Conservation (phyloP, 2,113 vertebrate genomes). For the Gallinago jamesoni region DNA sequence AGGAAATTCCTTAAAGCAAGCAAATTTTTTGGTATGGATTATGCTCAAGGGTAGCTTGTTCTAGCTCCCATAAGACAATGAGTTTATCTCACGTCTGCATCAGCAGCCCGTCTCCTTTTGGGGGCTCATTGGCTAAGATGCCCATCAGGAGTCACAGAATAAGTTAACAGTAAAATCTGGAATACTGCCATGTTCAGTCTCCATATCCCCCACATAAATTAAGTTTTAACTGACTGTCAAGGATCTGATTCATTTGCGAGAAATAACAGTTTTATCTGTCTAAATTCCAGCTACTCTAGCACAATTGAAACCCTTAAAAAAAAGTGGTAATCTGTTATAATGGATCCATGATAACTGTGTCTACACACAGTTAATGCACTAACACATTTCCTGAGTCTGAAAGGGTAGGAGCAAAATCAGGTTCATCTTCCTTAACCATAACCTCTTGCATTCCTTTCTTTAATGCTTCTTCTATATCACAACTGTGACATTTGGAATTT, state of each 20-base stretch:
- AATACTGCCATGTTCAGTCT: conserved; percentile 45
- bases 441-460: not conserved
- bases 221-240: conserved; percentile 70
- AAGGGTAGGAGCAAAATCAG: not conserved
- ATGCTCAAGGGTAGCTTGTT: conserved; percentile 39
- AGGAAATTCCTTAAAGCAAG: conserved; percentile 69
- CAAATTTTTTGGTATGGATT: conserved; percentile 43
- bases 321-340: not conserved
- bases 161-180: conserved; percentile 56
- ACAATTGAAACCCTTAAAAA: conserved; percentile 15
- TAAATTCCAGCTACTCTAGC: conserved; percentile 48
- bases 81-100: conserved; percentile 64
- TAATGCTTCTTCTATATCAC: not conserved
- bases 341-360: not conserved
- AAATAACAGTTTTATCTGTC: conserved; percentile 50
- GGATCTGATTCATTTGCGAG: conserved; percentile 60
- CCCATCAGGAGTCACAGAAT: conserved; percentile 52
- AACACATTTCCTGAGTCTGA: not conserved
- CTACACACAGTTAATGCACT: not conserved
- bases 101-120: conserved; percentile 9
- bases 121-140: conserved; percentile 4
- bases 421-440: not conserved
- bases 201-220: conserved; percentile 51
- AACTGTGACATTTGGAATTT: not conserved
- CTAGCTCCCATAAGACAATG: conserved; percentile 1